These are phyloP conservation scores for Sebastes umbrosus DNA, from an alignment of 2,797 vertebrate genomes.

Conservation along the genomic window DNA sequence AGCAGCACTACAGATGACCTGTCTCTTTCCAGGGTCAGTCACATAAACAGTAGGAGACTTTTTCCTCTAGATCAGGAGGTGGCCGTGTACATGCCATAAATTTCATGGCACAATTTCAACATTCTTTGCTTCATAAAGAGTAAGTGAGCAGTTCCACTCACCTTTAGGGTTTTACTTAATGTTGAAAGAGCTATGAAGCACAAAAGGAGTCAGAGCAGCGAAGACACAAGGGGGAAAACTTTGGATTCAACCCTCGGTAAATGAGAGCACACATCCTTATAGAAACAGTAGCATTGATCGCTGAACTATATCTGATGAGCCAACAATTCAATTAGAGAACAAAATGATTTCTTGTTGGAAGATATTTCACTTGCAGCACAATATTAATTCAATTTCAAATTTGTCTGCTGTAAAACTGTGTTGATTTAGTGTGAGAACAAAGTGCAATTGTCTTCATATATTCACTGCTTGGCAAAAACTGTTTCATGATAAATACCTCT, in stretches of 20 bases:
- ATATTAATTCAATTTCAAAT: neutral
- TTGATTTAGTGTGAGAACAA: neutral
- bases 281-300: neutral
- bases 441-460: neutral
- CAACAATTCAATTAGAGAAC: neutral
- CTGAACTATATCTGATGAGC: neutral
- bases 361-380: neutral
- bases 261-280: neutral
- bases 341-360: neutral
- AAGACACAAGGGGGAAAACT: neutral
- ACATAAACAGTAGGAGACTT: slow-evolving; percentile 47
- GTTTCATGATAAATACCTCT: neutral
- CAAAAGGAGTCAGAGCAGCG: neutral
- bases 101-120: slow-evolving; percentile 18
- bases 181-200: neutral
- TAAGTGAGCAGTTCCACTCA: neutral
- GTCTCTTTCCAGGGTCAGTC: slow-evolving; percentile 57
- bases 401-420: neutral
- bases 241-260: neutral
- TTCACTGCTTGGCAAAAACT: neutral
- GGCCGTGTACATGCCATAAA: slow-evolving; percentile 27
- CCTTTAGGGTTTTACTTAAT: neutral
- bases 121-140: slow-evolving; percentile 7
- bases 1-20: slow-evolving; percentile 41
- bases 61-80: slow-evolving; percentile 10